Evolutionary conservation across 2,797 vertebrate species (phyloP).

Genomic region (Bovichtus variegatus): DNA sequence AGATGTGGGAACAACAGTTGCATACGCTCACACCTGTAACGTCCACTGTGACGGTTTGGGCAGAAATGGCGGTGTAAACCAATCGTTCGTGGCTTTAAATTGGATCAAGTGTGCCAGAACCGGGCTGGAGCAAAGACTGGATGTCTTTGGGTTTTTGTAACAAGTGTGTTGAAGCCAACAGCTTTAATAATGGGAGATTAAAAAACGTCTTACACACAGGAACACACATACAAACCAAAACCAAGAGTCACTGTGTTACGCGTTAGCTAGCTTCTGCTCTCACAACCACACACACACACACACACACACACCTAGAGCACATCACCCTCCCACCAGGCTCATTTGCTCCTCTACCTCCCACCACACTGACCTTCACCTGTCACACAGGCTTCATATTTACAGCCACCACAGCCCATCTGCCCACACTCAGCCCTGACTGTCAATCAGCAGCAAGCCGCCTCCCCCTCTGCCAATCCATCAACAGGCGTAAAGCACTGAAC

Average conservation of each 20-base stretch:
- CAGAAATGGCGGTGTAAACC: not conserved
- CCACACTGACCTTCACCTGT: slow-evolving; percentile 83
- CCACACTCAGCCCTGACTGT: slow-evolving; percentile 69
- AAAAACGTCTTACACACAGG: slow-evolving; percentile 1
- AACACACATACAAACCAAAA: not conserved
- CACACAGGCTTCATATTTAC: slow-evolving; percentile 80
- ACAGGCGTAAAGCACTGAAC: slow-evolving; percentile 41
- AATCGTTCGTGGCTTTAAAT: slow-evolving; percentile 11
- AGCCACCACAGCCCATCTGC: slow-evolving; percentile 77
- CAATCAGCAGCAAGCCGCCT: slow-evolving; percentile 71
- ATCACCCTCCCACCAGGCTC: slow-evolving; percentile 37
- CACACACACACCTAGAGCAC: slow-evolving; percentile 10
- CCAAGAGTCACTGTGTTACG: slow-evolving; percentile 2
- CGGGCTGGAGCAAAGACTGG: not conserved
- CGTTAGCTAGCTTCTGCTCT: not conserved
- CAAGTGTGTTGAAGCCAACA: not conserved
- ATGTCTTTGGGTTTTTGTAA: slow-evolving; percentile 7
- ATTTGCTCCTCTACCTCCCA: slow-evolving; percentile 63
- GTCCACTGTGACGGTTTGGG: not conserved
- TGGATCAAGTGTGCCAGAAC: slow-evolving; percentile 13
- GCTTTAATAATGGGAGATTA: slow-evolving; percentile 27
- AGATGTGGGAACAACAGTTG: too few species aligned
- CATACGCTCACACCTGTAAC: not conserved
- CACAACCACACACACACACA: not conserved
- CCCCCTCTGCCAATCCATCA: slow-evolving; percentile 69